Percentiles rank a stretch among this genome's conserved stretches.
phyloP scores from a whole-genome alignment of 2,113 vertebrate species.

The Triplophysa rosa region DNA sequence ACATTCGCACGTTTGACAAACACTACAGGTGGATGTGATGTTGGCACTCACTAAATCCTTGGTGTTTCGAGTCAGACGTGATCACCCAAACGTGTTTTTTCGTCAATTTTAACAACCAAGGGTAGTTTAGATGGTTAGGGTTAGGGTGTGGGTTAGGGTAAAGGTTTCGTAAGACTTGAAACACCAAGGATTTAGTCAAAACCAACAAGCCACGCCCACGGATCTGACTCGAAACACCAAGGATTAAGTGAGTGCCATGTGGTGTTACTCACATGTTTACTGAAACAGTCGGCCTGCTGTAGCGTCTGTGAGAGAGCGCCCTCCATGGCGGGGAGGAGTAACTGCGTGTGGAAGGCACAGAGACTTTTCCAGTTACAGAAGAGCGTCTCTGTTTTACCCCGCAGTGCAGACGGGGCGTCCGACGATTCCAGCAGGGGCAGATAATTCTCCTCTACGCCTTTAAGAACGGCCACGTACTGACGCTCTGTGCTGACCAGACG shows the following conservation, averaged over 20 bases:
- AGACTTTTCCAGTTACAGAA: conserved; percentile 78
- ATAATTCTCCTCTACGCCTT: conserved; percentile 76
- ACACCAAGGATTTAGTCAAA: no score
- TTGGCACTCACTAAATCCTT: no score
- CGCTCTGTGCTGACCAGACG: conserved; percentile 82
- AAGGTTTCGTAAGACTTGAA: no score
- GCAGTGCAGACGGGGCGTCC: conserved; percentile 73
- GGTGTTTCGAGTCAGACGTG: no score
- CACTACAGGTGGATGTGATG: neutral
- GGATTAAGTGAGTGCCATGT: no score
- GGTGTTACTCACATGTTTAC: conserved; percentile 78
- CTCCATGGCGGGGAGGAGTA: conserved; percentile 83
- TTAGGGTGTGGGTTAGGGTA: no score
- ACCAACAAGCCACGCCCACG: no score
- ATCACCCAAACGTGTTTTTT: no score
- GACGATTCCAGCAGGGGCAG: conserved; percentile 69
- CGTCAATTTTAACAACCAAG: no score
- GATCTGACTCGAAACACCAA: no score
- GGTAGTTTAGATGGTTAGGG: no score
- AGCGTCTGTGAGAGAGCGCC: conserved; percentile 81
- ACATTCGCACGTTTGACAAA: no score
- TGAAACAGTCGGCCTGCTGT: conserved; percentile 85
- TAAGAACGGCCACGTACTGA: conserved; percentile 78
- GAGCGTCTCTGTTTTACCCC: conserved; percentile 70
- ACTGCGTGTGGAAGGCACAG: conserved; percentile 78